Evolutionary conservation across 1,140 invertebrate genomes (phyloP), one percentile per base, ranked within the genome.

Genomic region (Eupristina koningsbergeri): DNA sequence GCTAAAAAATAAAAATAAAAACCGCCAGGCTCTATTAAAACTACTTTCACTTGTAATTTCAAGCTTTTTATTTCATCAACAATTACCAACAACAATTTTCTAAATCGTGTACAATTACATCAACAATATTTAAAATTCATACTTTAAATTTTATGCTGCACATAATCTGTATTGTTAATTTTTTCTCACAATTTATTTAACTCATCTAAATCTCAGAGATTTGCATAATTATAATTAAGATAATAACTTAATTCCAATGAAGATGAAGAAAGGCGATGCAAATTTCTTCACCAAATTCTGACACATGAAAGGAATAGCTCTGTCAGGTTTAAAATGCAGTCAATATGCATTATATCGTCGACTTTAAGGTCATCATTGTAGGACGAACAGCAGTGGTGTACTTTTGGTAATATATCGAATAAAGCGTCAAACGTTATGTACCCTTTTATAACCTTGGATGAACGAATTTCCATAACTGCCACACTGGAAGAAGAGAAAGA

Each of bases 391-490:
- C 31, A 11, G 19, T 61, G n/a, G 26, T 31, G 34, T 53, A 34
- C 67, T 81, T 81, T 71, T 45, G 31, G 29, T 22, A 31, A 64
- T 26, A 75, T 63, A 64, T 81, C 80, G 58, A 76, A 82, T 67
- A 77, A 75, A 82, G 73, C 41, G 11, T n/a, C 29, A 31, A 50
- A 31, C 61, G 71, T 29, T 75, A 63, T 61, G 53, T 75, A 45
- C 64, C 29, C 36, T 64, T 74, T 75, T 63, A 74, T 63, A 61
- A 75, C 34, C 61, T 77, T 34, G 29, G 58, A 78, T 69, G 31
- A 83, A 71, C 63, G 74, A 83, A 83, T 83, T 83, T 83, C 63
- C 81, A 78, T 83, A 78, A 71, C 74, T 78, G 63, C 31, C 45
- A 39, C 61, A 67, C 77, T 13, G 61, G 29, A 1, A 61, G 36